Evolutionary conservation across 2,888 invertebrate species (phyloP), one percentile per base, ranked within the genome.

Genomic region (Gastracanthus pulcherrimus): DNA sequence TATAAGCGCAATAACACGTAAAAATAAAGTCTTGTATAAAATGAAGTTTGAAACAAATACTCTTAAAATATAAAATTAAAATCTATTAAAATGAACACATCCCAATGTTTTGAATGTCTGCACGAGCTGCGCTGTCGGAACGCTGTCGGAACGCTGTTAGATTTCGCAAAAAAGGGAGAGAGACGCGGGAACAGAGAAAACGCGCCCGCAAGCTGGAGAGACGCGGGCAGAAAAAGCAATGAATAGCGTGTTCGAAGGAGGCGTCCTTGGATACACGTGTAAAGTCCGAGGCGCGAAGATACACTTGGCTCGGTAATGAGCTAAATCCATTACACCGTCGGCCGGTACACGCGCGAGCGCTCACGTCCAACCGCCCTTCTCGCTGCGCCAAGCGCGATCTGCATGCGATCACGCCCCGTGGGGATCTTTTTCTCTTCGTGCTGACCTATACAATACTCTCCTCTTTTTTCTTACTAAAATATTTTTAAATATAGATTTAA

Each of bases 281-380:
- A 86, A 86, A 84, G 84, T 79, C 76, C 66, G 82, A 82, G 83
- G 84, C 82, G 76, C 84, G 82, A 85, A 83, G 83, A 84, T 85
- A 84, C 84, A 62, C 67, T 85, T 82, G 71, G 74, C 75, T 75
- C 83, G 74, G 87, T 87, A 87, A 87, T 86, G 86, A 87, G 87
- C 85, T 85, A 87, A 87, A 87, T 87, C 87, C 86, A 87, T 87
- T 87, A 87, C 87, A 82, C 82, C 85, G 83, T 82, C 81, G 76
- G 51, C 48, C 55, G 26, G 11, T 11, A 26, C 26, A 36, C 11
- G 19, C 9, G 45, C n/a, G 62, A 29, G 13, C 51, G 34, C 60
- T 23, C 23, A 5, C 19, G 71, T 71, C 51, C 36, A 66, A 19
- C 58, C 67, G 70, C 70, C 38, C 41, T 23, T 76, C 26, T 51